Evolutionary conservation across 1,140 invertebrate genomes (phyloP).

Genomic region (Eciton burchellii): DNA sequence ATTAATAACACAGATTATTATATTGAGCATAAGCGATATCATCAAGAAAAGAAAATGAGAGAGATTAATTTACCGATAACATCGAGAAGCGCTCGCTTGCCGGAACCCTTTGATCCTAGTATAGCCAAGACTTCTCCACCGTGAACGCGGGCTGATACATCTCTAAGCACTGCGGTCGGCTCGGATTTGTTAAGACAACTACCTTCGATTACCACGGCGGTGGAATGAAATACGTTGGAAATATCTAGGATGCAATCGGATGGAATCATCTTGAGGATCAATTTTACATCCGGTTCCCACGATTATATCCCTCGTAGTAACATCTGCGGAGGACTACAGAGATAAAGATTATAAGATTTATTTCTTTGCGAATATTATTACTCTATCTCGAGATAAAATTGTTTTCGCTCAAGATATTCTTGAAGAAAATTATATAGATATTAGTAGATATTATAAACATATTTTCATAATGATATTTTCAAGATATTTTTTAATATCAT

Average conservation of each 20-base stretch:
- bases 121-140: constrained; percentile 96
- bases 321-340: not conserved
- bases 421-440: too few relatives aligned
- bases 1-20: not conserved
- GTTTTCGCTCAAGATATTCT: too few relatives aligned
- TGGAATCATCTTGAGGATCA: constrained; percentile 88
- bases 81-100: constrained; percentile 95
- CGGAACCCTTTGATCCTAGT: constrained; percentile 97
- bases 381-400: too few relatives aligned
- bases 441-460: too few relatives aligned
- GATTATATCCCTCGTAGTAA: constrained; percentile 35
- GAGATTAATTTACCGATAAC: constrained; percentile 88
- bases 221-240: constrained; percentile 94
- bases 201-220: constrained; percentile 79
- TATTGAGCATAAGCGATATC: not conserved
- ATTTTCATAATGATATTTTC: too few relatives aligned
- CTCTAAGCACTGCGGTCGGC: constrained; percentile 91
- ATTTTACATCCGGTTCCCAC: not conserved
- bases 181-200: constrained; percentile 81
- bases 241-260: constrained; percentile 95
- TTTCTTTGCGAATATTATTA: not conserved
- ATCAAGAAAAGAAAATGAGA: not conserved
- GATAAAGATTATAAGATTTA: not conserved
- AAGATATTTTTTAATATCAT: too few relatives aligned
- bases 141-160: constrained; percentile 95